Evolutionary conservation across 2,113 vertebrate species (phyloP), one percentile per base, ranked within the genome.

Genomic region (Ctenodactylus gundi): DNA sequence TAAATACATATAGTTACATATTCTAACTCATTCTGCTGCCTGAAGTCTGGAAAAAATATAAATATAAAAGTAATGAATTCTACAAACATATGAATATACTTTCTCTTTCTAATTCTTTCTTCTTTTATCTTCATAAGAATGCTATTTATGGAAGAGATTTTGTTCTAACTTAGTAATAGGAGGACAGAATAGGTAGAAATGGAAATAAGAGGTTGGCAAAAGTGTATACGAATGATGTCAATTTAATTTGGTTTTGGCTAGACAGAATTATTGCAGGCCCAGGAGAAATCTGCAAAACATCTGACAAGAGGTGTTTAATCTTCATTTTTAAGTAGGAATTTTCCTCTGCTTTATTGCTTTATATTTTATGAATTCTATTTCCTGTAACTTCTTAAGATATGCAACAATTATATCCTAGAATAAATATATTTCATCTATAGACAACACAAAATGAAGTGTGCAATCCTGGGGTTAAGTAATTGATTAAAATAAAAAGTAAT

Each of bases 401-500:
- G 12, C 82, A 75, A 96, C 90, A 20, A 67, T 88, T 90, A 67
- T 29, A 72, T 72, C 27, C 58, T 88, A 78, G 34, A 87, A 92
- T 39, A 93, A 68, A 90, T 51, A 81, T 53, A 29, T 95, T 85
- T 62, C n/a, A 76, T 70, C 41, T 36, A 90, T 51, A 20, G 55
- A 83, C 94, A 81, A 92, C 57, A 81, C 9, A 83, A 86, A 91
- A 83, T 57, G 18, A 44, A 67, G 13, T 27, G 3, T 39, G 27
- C 13, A 64, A 31, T 85, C 55, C 14, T 60, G 27, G 67, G 65
- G 67, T 93, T 85, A 92, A 77, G 68, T 39, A 29, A 51, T 65
- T 94, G 85, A 95, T 95, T 95, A 94, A 77, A 90, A 44, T 88
- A 49, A 83, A 94, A 94, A 17, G 57, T 78, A 95, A 92, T 95